Evolutionary conservation across 2,888 invertebrate genomes (phyloP).

Genomic region (Caenorhabditis sp.): DNA sequence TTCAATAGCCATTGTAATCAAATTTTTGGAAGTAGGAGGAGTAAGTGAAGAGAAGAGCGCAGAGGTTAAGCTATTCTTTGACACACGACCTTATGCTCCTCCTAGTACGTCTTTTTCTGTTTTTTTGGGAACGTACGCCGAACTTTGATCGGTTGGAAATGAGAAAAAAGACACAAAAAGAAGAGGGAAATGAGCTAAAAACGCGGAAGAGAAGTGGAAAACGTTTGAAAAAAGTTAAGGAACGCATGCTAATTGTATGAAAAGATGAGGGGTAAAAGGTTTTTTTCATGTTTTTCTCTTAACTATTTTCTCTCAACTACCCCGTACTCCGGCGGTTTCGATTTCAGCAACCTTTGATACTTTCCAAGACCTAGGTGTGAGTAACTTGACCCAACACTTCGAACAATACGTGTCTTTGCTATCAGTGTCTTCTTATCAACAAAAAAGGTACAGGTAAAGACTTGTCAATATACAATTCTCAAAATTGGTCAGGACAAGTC

Average conservation of each 20-base stretch:
- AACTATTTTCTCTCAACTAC: too few species aligned
- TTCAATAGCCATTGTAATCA: conserved; percentile 57
- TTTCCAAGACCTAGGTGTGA: too few species aligned
- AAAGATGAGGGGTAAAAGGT: conserved; percentile 1
- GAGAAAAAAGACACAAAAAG: neutral
- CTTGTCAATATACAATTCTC: too few species aligned
- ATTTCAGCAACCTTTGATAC: too few species aligned
- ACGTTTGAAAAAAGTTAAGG: neutral
- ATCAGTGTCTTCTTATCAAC: too few species aligned
- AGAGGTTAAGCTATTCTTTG: conserved; percentile 42
- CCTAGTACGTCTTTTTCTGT: neutral
- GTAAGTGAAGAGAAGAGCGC: conserved; percentile 40
- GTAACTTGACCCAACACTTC: too few species aligned
- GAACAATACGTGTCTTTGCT: too few species aligned
- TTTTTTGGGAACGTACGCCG: too few species aligned
- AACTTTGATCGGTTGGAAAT: too few species aligned
- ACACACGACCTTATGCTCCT: conserved; percentile 2
- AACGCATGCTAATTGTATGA: conserved; percentile 37
- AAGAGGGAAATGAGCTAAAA: neutral
- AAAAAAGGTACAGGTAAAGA: too few species aligned
- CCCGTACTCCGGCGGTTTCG: too few species aligned
- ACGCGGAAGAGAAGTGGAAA: neutral
- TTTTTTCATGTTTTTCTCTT: conserved; percentile 1
- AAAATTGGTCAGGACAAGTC: too few species aligned
- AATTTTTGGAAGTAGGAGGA: conserved; percentile 46